Conservation (phyloP, 2,797 vertebrate genomes). For the Enteromius thamalakanensis region DNA sequence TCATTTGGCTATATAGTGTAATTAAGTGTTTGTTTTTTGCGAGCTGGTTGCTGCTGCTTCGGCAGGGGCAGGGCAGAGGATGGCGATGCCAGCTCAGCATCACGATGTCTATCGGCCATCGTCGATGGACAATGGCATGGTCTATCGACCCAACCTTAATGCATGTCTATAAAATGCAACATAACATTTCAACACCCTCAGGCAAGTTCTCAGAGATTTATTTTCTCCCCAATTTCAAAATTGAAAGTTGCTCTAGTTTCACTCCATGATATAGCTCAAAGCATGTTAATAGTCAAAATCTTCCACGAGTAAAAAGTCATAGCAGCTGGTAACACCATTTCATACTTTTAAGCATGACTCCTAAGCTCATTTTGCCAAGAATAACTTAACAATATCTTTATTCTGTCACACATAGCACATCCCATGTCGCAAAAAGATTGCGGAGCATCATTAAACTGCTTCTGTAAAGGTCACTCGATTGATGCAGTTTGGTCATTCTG, state of each 20-base stretch:
- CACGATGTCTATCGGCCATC: too few species aligned
- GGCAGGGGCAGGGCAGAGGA: too few species aligned
- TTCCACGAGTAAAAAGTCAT: background rate
- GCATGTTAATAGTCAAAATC: constrained; percentile 19
- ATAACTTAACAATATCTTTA: background rate
- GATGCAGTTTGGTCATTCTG: constrained; percentile 8
- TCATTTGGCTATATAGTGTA: too few species aligned
- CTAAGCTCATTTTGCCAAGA: constrained; percentile 10
- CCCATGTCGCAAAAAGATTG: background rate
- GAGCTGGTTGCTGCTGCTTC: too few species aligned
- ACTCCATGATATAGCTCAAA: background rate
- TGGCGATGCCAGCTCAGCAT: too few species aligned
- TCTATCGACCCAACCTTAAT: too few species aligned
- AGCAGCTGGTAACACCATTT: constrained; percentile 1
- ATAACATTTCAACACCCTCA: background rate
- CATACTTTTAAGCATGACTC: background rate
- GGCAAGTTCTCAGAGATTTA: background rate
- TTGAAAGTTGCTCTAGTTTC: constrained; percentile 4
- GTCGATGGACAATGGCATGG: too few species aligned
- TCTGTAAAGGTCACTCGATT: constrained; percentile 31
- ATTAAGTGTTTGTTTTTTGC: too few species aligned
- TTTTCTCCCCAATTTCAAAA: background rate
- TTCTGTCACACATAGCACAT: background rate
- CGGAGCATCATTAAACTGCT: constrained; percentile 12
- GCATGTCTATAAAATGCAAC: background rate